These are phyloP conservation scores for Phaenicophaeus curvirostris DNA, from an alignment of 2,797 vertebrate genomes.

Conservation along the genomic window DNA sequence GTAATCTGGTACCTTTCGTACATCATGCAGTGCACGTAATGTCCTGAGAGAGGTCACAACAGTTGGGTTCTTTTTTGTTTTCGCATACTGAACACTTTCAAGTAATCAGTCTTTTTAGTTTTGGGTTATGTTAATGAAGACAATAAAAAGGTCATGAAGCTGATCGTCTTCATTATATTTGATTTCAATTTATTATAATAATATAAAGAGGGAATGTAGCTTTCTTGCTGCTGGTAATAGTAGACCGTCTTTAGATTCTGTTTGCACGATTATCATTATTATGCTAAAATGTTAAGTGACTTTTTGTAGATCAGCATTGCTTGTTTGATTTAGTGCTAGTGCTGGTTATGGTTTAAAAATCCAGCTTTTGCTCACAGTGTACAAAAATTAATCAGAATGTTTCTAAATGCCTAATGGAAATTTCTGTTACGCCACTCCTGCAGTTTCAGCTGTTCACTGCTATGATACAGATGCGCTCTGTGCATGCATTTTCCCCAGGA, in stretches of 20 bases:
- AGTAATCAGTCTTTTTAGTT: not conserved
- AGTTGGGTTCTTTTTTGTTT: not conserved
- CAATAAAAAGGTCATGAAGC: not conserved
- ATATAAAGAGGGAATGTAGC: not conserved
- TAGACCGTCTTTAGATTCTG: not conserved
- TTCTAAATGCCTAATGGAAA: slow-evolving; percentile 11
- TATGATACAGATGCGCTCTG: not conserved
- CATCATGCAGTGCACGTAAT: accelerated
- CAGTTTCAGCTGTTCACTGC: not conserved
- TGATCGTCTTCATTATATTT: not conserved
- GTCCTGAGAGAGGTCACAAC: not conserved
- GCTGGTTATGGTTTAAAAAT: not conserved
- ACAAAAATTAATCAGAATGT: slow-evolving; percentile 16
- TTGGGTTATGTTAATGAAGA: not conserved
- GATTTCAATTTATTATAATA: not conserved
- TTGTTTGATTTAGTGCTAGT: slow-evolving; percentile 42
- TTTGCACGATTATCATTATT: not conserved
- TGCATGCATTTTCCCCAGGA: not conserved
- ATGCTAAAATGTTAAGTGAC: not conserved
- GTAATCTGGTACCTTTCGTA: not conserved
- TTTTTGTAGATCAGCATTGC: slow-evolving; percentile 20
- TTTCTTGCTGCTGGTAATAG: slow-evolving; percentile 7
- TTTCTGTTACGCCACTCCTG: not conserved
- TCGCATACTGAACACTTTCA: not conserved
- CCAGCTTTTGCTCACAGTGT: not conserved